Percentiles rank a stretch among this genome's conserved stretches.
phyloP scores from a whole-genome alignment of 2,113 vertebrate species.

The Syngnathus typhle region DNA sequence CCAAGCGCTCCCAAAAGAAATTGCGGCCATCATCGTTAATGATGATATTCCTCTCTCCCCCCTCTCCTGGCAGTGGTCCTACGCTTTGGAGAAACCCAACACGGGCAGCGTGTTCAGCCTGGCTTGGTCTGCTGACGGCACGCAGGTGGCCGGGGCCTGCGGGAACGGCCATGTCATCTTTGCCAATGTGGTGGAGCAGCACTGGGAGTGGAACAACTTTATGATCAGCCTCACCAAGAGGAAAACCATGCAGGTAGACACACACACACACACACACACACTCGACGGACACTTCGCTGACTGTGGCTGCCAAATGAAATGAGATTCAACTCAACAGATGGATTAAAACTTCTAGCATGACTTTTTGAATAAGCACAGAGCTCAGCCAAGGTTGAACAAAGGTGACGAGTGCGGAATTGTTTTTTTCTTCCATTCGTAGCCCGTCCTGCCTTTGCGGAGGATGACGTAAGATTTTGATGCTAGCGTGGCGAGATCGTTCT shows the following conservation, averaged over 20 bases:
- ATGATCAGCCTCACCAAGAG: slow-evolving; percentile 86
- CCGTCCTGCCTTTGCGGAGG: neutral
- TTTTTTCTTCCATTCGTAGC: too few species aligned
- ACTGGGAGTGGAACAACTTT: slow-evolving; percentile 94
- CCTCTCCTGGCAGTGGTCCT: slow-evolving; percentile 81
- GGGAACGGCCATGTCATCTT: slow-evolving; percentile 94
- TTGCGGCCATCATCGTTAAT: slow-evolving; percentile 18
- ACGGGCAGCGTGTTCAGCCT: slow-evolving; percentile 89
- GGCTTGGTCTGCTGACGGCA: slow-evolving; percentile 89
- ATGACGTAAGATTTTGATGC: too few species aligned
- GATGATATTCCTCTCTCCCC: neutral
- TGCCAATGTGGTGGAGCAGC: slow-evolving; percentile 90
- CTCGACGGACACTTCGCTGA: neutral
- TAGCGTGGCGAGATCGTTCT: neutral
- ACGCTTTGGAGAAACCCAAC: slow-evolving; percentile 90
- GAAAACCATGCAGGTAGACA: slow-evolving; percentile 87
- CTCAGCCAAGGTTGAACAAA: neutral
- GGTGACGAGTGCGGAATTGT: neutral
- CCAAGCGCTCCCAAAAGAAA: slow-evolving; percentile 8
- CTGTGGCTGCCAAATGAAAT: neutral
- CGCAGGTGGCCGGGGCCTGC: slow-evolving; percentile 89
- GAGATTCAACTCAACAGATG: neutral
- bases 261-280: neutral
- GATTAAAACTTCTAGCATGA: neutral
- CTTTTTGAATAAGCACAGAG: neutral